A percentile compares a stretch with the other conserved stretches of the same genome.
phyloP scores from a whole-genome alignment of 2,888 invertebrate species.

The Eubasilissa splendida region DNA sequence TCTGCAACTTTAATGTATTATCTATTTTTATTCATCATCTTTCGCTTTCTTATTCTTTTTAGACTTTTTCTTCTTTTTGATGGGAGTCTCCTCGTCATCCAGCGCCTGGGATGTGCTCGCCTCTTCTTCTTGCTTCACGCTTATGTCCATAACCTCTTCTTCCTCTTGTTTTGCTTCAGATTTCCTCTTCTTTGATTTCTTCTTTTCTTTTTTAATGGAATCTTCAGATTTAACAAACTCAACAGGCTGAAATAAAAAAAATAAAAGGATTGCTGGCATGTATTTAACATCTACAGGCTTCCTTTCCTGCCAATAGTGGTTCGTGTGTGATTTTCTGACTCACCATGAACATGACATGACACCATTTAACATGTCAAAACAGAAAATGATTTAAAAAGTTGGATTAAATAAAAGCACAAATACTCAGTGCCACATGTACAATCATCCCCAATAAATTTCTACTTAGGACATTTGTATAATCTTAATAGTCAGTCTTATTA shows the following conservation, averaged over 20 bases:
- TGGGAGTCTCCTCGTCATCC: conserved; percentile 49
- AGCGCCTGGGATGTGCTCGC: conserved; percentile 53
- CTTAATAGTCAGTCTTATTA: no score
- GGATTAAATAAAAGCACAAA: no score
- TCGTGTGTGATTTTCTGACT: no score
- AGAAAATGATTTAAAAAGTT: no score
- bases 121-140: conserved; percentile 60
- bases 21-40: conserved; percentile 27
- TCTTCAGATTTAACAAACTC: conserved; percentile 40
- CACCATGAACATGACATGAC: background rate
- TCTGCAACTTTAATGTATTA: background rate
- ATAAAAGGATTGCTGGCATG: background rate
- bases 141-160: conserved; percentile 59
- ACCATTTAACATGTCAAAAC: background rate
- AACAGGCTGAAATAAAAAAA: conserved; percentile 32
- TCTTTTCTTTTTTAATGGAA: conserved; percentile 50
- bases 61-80: conserved; percentile 60
- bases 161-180: conserved; percentile 60
- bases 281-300: background rate
- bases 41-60: conserved; percentile 60
- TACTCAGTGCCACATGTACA: no score
- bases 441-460: no score
- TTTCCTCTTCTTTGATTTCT: conserved; percentile 53
- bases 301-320: no score
- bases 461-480: no score